Evolutionary conservation across 2,888 invertebrate genomes (phyloP).

Genomic region (Spodoptera exigua): DNA sequence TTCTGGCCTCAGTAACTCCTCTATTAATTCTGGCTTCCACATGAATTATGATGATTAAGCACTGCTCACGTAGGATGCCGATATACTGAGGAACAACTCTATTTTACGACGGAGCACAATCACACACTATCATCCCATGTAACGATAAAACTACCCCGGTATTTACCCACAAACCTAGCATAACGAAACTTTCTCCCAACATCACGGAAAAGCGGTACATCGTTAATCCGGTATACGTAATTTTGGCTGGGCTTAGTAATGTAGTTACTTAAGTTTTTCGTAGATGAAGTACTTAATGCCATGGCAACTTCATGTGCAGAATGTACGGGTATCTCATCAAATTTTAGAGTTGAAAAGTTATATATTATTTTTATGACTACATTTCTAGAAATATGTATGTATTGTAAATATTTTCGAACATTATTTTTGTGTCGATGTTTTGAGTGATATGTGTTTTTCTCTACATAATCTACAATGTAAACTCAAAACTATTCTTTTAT

Average conservation of each 20-base stretch:
- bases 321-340: constrained; percentile 18
- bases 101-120: neutral
- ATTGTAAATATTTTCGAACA: too few species aligned
- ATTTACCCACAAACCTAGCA: neutral
- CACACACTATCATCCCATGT: neutral
- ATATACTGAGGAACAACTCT: too few species aligned
- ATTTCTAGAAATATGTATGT: too few species aligned
- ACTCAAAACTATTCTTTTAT: too few species aligned
- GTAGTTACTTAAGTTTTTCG: constrained; percentile 20
- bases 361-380: too few species aligned
- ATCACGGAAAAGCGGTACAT: constrained; percentile 8
- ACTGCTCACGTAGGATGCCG: too few species aligned
- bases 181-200: neutral
- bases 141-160: neutral
- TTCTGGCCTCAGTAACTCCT: too few species aligned
- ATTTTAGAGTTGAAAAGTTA: too few species aligned
- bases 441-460: too few species aligned
- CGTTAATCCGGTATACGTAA: constrained; percentile 28
- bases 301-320: constrained; percentile 44
- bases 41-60: neutral
- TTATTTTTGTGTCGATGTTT: too few species aligned
- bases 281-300: constrained; percentile 15
- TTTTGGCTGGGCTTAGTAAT: constrained; percentile 26
- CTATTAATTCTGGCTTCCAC: too few species aligned
- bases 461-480: too few species aligned